Conservation (phyloP, 2,113 vertebrate species). For the Danio rerio region DNA sequence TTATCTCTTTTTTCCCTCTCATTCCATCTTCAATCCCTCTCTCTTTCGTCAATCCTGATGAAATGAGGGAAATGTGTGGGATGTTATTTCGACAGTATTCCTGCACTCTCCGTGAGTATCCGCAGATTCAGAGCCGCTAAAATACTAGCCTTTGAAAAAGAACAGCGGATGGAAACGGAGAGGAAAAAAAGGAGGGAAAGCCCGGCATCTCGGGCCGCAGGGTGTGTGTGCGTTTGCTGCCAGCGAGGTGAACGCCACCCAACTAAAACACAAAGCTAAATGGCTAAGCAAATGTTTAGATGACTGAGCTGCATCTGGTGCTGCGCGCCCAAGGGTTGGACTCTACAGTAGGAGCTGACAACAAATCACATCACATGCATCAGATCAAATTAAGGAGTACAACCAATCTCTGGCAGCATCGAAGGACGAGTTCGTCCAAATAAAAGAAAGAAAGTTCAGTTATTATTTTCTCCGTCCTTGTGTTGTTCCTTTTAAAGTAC, state of each 20-base stretch:
- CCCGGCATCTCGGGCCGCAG: conserved; percentile 20
- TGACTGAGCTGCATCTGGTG: conserved; percentile 37
- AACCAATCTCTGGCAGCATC: not conserved
- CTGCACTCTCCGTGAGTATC: conserved; percentile 5
- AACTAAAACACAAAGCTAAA: conserved; percentile 44
- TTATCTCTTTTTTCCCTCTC: conserved; percentile 27
- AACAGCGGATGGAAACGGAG: conserved; percentile 20
- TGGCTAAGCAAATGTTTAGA: conserved; percentile 41
- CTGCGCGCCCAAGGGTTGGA: conserved; percentile 9
- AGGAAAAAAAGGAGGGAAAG: conserved; percentile 32
- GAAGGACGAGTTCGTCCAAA: not conserved
- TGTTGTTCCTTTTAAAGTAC: not conserved
- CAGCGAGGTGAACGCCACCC: conserved; percentile 25
- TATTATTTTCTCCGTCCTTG: not conserved
- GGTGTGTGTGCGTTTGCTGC: not conserved
- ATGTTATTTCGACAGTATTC: not conserved
- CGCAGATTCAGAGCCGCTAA: conserved; percentile 14
- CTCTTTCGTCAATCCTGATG: conserved; percentile 9
- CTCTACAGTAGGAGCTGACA: not conserved
- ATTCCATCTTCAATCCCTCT: conserved; percentile 17
- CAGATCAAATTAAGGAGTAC: conserved; percentile 21
- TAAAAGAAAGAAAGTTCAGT: not conserved
- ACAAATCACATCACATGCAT: conserved; percentile 6
- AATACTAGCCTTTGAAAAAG: conserved; percentile 16
- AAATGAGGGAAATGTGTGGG: conserved; percentile 13